A percentile compares a stretch with the other conserved stretches of the same genome.
Conservation (phyloP, 2,888 invertebrate species). For the Hyles lineata region DNA sequence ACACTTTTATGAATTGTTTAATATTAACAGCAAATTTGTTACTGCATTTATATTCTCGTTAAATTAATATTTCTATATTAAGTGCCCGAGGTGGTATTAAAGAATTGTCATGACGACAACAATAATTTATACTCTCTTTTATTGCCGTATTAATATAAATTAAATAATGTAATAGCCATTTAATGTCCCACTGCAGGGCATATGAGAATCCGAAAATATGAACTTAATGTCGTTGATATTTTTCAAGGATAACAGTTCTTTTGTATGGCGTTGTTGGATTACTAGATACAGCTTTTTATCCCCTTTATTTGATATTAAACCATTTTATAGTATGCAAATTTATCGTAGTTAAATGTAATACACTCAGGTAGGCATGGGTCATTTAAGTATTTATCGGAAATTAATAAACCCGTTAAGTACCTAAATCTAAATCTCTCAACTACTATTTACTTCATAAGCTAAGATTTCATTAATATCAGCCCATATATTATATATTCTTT, state of each 20-base stretch:
- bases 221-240: neutral
- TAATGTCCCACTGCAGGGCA: conserved; percentile 4
- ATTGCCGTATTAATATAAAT: conserved; percentile 16
- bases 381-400: too few species aligned
- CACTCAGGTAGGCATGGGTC: too few species aligned
- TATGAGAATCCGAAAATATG: conserved; percentile 8
- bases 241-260: neutral
- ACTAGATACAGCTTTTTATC: neutral
- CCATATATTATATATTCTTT: too few species aligned
- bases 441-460: too few species aligned
- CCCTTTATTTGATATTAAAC: too few species aligned
- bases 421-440: too few species aligned
- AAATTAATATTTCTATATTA: conserved; percentile 1
- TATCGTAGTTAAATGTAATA: too few species aligned
- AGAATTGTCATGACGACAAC: conserved; percentile 8
- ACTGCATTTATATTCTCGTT: neutral
- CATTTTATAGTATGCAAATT: too few species aligned
- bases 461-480: too few species aligned
- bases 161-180: conserved; percentile 18
- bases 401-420: too few species aligned
- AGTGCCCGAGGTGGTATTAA: conserved; percentile 1
- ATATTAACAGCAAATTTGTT: neutral
- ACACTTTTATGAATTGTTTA: neutral
- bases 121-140: neutral
- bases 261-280: neutral